Base-by-base conservation (phyloP, 2,797 vertebrate genomes). In the Chaetodon trifasciatus region DNA sequence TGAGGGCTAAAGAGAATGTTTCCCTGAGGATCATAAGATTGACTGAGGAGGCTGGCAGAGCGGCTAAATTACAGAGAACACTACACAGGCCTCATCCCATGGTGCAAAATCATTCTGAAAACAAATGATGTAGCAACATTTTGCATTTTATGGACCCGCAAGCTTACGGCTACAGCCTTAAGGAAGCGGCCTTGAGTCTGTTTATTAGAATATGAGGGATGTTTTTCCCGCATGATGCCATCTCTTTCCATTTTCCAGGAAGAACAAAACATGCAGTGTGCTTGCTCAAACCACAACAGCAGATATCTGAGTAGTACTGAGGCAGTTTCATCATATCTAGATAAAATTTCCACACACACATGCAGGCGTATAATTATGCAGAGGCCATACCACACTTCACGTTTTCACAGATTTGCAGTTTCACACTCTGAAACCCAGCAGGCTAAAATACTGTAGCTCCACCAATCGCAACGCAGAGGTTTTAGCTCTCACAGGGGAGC, bases 121-220 rank as follows among this genome's bases (percentile, higher is more conserved):
- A 93, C 84, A 90, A 92, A 92, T 89, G 83, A 89, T 91, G 82
- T 60, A 85, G 84, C 91, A 91, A 83, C 77, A 86, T 88, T 88
- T 86, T 35, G 62, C 85, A 69, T 89, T 86, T 91, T 73, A 86
- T 77, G 65, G 85, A 84, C 61, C 86, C 86, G n/a, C 85, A 78
- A 40, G 58, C 76, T 90, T 40, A 78, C 63, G 76, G 68, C 60
- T 63, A n/a, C 49, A 53, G 80, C 69, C 61, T 79, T 21, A 44
- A 74, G 55, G 57, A 82, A 70, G 65, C 39, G 69, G 40, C 73
- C 53, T 21, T 12, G 8, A 79, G 81, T 81, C 78, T 55, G 77
- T 87, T 86, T 72, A 84, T 84, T 75, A 84, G 66, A 74, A 76
- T 44, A 78, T 69, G 61, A 83, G 40, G 35, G 74, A 63, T 63